Conservation (phyloP, 2,113 vertebrate genomes). For the Campylomormyrus tamandua region DNA sequence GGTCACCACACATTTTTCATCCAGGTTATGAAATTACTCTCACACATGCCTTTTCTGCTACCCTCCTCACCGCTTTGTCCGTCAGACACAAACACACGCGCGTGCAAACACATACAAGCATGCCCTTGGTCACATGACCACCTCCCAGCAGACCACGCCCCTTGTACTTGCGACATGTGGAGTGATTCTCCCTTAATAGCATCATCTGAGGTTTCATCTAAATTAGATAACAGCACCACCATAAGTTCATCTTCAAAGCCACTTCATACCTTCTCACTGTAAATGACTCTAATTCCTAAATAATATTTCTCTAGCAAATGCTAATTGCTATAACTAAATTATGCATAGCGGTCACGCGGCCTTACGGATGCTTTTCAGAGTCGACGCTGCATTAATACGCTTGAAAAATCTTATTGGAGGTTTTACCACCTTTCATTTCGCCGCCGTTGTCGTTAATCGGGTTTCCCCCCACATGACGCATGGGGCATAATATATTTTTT, state of each 20-base stretch:
- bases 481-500: constrained; percentile 16
- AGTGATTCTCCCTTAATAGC: background rate
- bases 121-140: background rate
- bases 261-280: background rate
- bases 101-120: background rate
- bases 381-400: constrained; percentile 6
- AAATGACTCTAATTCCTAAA: background rate
- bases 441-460: constrained; percentile 14
- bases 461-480: constrained; percentile 9
- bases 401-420: constrained; percentile 10
- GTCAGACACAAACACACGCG: background rate
- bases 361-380: background rate
- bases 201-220: background rate
- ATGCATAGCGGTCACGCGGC: background rate
- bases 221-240: background rate
- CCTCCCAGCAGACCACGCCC: background rate
- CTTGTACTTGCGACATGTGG: background rate
- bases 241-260: background rate
- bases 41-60: background rate
- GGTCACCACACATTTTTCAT: background rate
- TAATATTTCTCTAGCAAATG: background rate
- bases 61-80: background rate
- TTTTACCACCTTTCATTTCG: background rate
- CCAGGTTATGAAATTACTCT: background rate
- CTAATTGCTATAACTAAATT: constrained; percentile 11